Evolutionary conservation across 2,888 invertebrate species (phyloP), one percentile per base, ranked within the genome.

Genomic region (Sarcophaga subvicina): DNA sequence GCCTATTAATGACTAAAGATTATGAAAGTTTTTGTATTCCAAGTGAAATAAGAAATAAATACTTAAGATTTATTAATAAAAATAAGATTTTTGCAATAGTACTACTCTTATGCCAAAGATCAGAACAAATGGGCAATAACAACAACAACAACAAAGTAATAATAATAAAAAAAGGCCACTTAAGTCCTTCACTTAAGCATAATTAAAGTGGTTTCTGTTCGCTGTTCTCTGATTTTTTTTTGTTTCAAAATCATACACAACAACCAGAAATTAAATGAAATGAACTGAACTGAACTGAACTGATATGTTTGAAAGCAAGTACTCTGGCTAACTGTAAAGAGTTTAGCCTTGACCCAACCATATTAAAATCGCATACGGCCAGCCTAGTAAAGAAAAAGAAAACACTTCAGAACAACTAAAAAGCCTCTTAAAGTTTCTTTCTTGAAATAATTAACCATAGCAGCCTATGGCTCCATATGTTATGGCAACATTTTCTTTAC

Each of bases 181-280:
- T 87, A 87, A 87, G 81, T 87, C 78, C 78, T 76, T 73, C 79
- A 87, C 87, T 87, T 87, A 87, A 87, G 76, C 77, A 87, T 87
- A 84, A 84, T 84, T 82, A 84, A 84, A 84, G 84, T 84, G 79
- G 47, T 79, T 60, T 79, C 64, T 60, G 60, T 54, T 71, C 4
- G 14, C 54, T 54, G 54, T 54, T 12, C 0, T 54, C 54, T 17
- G 37, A 37, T 5, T 27, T 27, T 4, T 27, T 27, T 27, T 5
- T 27, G 27, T 25, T 25, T 25, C 25, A 27, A 37, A 37, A 37
- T 37, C 37, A 37, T 37, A 37, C 37, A 37, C 37, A 37, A 37
- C 37, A 37, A 37, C 2, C 37, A 37, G 8, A 37, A 37, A 37
- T 2, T 1, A 37, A 37, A 37, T 10, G 37, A 49, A 14, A 49